Conservation (phyloP, 2,113 vertebrate genomes). For the Heterotilapia buettikoferi region DNA sequence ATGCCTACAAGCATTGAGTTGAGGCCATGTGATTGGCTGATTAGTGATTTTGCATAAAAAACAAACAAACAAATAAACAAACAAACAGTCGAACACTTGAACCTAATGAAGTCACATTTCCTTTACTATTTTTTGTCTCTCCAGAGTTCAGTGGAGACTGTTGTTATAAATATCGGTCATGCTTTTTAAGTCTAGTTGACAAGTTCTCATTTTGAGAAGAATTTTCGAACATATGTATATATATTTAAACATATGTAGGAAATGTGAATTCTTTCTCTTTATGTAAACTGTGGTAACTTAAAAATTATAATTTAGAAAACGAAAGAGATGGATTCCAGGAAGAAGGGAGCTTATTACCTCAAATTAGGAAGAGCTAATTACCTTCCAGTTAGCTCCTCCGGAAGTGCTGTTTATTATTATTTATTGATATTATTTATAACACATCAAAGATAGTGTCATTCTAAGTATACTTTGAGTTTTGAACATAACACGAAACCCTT, state of each 20-base stretch:
- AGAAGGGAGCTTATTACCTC: not conserved
- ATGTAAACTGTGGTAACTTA: not conserved
- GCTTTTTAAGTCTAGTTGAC: not conserved
- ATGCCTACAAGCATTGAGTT: not conserved
- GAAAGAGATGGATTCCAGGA: not conserved
- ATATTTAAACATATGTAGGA: not conserved
- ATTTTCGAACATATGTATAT: not conserved
- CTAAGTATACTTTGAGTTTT: not conserved
- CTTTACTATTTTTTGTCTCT: not conserved
- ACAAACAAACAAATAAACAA: not conserved
- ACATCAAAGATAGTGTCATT: not conserved
- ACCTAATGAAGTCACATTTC: not conserved
- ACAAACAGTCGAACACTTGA: not conserved
- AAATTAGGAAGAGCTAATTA: not conserved
- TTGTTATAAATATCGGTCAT: not conserved
- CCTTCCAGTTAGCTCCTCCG: not conserved
- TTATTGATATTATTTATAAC: not conserved
- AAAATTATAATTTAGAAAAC: not conserved
- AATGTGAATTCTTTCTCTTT: not conserved
- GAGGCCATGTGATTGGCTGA: not conserved
- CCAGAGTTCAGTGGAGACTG: not conserved
- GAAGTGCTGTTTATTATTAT: not conserved
- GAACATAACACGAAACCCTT: not conserved
- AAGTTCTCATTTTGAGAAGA: not conserved
- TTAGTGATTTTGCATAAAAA: not conserved